Evolutionary conservation across 2,797 vertebrate genomes (phyloP), one percentile per base, ranked within the genome.

Genomic region (Mus caroli): DNA sequence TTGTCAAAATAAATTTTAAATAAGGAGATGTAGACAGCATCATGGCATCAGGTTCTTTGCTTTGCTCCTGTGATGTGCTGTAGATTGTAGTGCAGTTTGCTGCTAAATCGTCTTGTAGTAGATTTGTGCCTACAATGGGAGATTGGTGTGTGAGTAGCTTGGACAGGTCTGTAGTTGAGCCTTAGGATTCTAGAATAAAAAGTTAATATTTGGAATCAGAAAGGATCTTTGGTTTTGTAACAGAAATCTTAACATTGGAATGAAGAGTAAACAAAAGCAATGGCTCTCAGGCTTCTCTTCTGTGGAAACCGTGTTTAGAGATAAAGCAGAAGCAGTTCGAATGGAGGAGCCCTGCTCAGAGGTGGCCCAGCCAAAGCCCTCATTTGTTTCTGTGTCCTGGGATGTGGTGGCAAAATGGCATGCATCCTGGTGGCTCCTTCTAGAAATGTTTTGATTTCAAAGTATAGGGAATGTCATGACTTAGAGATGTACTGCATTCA

Each of bases 241-340:
- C 43, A 80, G 89, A 28, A 4, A 14, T 7, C 43, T 15, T 17
- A 40, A 82, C 14, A n/a, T 56, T 90, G 69, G 31, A 90, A 84
- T 95, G 60, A 85, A 56, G 50, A 77, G 52, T 52, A 58, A 75
- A 75, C 54, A 56, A 40, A 89, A 60, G 34, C 22, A 11, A 1
- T 73, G 46, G 19, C 90, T 92, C 96, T 85, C 7, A 7, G 34
- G 83, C 28, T 34, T 73, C 62, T 96, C 9, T 83, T n/a, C 87
- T 56, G 0, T 6, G 62, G 46, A 54, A 64, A 40, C n/a, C 77
- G 7, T 6, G 43, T n/a, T 40, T 76, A 67, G 56, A 97, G 58
- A 17, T 69, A 71, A 71, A 89, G 37, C 46, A 40, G 37, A 73
- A 75, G 26, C 37, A 90, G 92, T 43, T 46, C 46, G 6, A 17